Conservation (phyloP, 2,113 vertebrate genomes). For the Telmatochromis brichardi region DNA sequence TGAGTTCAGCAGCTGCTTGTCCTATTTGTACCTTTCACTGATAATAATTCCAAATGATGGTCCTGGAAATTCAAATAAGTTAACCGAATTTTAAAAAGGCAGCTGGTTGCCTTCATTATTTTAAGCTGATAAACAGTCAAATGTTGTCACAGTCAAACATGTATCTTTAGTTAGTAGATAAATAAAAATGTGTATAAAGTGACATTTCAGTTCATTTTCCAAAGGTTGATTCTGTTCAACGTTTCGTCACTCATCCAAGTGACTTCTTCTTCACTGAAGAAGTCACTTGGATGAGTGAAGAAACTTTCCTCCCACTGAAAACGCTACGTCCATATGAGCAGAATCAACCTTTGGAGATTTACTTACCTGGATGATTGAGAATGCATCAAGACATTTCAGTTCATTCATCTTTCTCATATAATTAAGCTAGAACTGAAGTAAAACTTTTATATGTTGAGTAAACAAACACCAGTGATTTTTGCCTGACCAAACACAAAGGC, state of each 20-base stretch:
- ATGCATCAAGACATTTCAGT: neutral
- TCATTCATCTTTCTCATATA: rapidly evolving
- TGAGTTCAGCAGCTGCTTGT: neutral
- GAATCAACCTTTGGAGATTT: rapidly evolving
- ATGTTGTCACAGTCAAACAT: neutral
- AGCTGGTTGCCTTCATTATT: neutral
- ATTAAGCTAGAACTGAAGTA: neutral
- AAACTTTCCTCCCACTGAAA: neutral
- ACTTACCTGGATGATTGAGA: neutral
- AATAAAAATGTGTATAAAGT: neutral
- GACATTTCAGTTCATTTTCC: neutral
- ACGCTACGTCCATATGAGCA: neutral
- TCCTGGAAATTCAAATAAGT: neutral
- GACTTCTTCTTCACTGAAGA: neutral
- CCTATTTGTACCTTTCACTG: neutral
- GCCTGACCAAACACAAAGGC: neutral
- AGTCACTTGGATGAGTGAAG: neutral
- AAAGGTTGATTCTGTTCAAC: neutral
- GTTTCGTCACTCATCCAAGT: neutral
- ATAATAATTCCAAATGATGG: neutral
- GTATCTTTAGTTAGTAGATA: neutral
- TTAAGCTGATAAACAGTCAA: neutral
- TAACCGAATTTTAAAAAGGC: rapidly evolving
- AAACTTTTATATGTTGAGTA: neutral
- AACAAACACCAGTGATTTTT: neutral